Evolutionary conservation across 2,797 vertebrate genomes (phyloP).

Genomic region (Takifugu ocellatus): DNA sequence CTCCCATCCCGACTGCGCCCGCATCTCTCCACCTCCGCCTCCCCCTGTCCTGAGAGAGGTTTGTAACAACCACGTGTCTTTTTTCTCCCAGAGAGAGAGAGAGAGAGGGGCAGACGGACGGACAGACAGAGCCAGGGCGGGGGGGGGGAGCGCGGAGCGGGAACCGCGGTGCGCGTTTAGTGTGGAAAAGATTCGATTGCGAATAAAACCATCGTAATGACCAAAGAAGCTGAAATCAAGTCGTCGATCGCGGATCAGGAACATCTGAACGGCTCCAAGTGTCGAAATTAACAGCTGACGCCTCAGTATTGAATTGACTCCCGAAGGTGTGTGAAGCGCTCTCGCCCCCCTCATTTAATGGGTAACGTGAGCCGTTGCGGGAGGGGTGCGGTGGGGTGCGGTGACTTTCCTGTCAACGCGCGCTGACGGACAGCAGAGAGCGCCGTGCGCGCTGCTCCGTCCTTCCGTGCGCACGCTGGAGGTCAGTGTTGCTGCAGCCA

Average conservation of each 20-base stretch:
- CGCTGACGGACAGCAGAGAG: constrained; percentile 14
- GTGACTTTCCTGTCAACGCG: constrained; percentile 25
- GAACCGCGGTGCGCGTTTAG: too few species aligned
- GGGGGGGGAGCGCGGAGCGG: too few species aligned
- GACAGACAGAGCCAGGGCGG: too few species aligned
- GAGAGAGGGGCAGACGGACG: not conserved
- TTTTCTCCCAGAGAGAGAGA: constrained; percentile 1
- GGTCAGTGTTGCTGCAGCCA: constrained; percentile 73
- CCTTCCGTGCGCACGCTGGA: constrained; percentile 65
- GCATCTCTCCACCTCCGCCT: constrained; percentile 68
- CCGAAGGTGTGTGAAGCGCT: not conserved
- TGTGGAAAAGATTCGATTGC: too few species aligned
- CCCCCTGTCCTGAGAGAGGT: constrained; percentile 65
- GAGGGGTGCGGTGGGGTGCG: not conserved
- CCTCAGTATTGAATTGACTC: too few species aligned
- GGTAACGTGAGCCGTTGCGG: not conserved
- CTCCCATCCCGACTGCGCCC: constrained; percentile 65
- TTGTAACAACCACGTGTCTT: constrained; percentile 74
- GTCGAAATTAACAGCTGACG: too few species aligned
- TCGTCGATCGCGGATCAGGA: too few species aligned
- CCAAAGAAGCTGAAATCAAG: too few species aligned
- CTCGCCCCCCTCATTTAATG: not conserved
- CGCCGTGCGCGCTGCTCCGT: constrained; percentile 13
- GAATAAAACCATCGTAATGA: too few species aligned
- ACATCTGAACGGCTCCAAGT: too few species aligned